Conservation (phyloP, 2,113 vertebrate species). For the Symphodus melops region DNA sequence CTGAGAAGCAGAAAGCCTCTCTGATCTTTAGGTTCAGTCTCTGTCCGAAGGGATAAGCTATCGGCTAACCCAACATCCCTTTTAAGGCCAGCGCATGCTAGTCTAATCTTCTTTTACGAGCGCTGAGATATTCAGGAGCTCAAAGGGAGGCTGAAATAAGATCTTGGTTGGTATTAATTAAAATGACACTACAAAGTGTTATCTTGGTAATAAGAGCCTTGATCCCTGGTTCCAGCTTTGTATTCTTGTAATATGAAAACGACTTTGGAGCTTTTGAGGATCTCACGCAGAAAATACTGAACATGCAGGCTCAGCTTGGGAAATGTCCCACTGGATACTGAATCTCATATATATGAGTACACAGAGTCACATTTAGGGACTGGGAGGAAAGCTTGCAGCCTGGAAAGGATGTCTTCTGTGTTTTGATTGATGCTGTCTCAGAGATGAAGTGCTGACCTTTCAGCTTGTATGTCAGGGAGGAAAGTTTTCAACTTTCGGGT, state of each 20-base stretch:
- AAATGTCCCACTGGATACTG: neutral
- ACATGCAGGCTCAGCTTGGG: neutral
- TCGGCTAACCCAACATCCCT: conserved; percentile 32
- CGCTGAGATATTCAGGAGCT: conserved; percentile 32
- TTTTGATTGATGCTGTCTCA: neutral
- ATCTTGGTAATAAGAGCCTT: conserved; percentile 43
- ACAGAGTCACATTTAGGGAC: neutral
- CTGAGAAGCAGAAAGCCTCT: conserved; percentile 2
- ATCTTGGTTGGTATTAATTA: conserved; percentile 61
- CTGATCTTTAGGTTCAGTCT: conserved; percentile 35
- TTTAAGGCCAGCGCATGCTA: conserved; percentile 12
- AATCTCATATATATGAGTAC: conserved; percentile 10
- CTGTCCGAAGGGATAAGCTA: conserved; percentile 23
- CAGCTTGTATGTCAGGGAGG: neutral
- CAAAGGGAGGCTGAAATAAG: conserved; percentile 47
- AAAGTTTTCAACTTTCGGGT: neutral
- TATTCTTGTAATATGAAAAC: conserved; percentile 32
- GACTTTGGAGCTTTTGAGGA: conserved; percentile 29
- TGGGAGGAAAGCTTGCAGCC: neutral
- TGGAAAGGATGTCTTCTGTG: conserved; percentile 7
- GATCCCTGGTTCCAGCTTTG: conserved; percentile 47
- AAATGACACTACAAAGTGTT: conserved; percentile 53
- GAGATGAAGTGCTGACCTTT: neutral
- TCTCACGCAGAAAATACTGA: conserved; percentile 20
- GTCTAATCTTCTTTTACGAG: conserved; percentile 49